Evolutionary conservation across 2,888 invertebrate species (phyloP), one percentile per base, ranked within the genome.

Genomic region (Julus scanicus): DNA sequence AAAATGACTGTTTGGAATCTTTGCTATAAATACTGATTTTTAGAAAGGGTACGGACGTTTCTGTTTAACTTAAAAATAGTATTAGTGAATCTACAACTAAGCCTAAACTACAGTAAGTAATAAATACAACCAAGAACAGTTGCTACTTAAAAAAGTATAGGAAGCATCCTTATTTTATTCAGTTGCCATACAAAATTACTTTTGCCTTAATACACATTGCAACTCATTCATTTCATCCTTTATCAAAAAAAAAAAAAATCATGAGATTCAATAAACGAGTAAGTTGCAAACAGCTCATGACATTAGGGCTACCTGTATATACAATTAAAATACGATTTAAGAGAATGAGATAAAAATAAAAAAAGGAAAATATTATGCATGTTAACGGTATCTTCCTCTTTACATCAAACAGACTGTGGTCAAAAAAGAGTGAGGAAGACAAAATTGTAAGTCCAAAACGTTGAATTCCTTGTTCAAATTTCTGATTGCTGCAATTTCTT

Each of bases 111-210:
- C 8, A 1, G 37, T 37, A 13, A 2, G 37, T 37, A 37, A 53
- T 1, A 53, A 80, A 37, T 3, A 80, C 5, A 80, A 80, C 37
- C 6, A 9, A 29, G 9, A 20, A 80, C 29, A 80, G 20, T 20
- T 15, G 80, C 37, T 37, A 29, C 11, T 80, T 37, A 13, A 80
- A 80, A 80, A 80, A 80, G 29, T 80, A 80, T 80, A 29, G 29
- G 80, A 80, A 80, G 37, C 80, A 80, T 80, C 80, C 20, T 80
- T 80, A 80, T 37, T 80, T 80, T 80, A 80, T 13, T 80, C 80
- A 37, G 80, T 80, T 37, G 80, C 37, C 29, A 13, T 80, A 80
- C 29, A 80, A 80, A 80, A 80, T 80, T 80, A 80, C 80, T 29
- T 80, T 80, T 80, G 80, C 80, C 80, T 37, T 80, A 80, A 37